Evolutionary conservation across 2,113 vertebrate genomes (phyloP).

Genomic region (Nothobranchius furzeri): DNA sequence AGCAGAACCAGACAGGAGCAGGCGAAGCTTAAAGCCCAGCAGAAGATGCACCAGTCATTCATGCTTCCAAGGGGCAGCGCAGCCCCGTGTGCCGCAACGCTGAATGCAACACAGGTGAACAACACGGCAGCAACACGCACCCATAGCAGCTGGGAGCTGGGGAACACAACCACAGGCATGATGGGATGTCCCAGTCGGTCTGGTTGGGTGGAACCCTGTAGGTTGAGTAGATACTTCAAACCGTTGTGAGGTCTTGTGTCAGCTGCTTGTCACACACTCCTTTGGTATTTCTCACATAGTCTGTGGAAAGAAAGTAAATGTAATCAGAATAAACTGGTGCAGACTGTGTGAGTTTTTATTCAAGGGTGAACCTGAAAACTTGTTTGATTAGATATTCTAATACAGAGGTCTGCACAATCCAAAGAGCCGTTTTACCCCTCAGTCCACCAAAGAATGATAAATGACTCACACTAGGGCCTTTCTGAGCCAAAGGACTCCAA

Average conservation of each 20-base stretch:
- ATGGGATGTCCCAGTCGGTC: constrained; percentile 18
- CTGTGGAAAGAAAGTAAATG: constrained; percentile 28
- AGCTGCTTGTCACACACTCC: constrained; percentile 14
- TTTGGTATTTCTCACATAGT: constrained; percentile 1
- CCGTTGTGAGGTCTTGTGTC: not conserved
- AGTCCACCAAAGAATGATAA: too few species aligned
- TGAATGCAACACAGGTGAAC: constrained; percentile 84
- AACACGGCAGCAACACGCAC: constrained; percentile 79
- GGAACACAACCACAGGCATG: constrained; percentile 71
- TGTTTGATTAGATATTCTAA: too few species aligned
- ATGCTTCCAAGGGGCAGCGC: fast-evolving
- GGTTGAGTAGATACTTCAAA: not conserved
- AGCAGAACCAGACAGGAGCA: constrained; percentile 81
- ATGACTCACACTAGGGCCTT: too few species aligned
- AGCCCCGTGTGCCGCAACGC: constrained; percentile 51
- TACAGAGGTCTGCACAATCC: too few species aligned
- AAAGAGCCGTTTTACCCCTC: too few species aligned
- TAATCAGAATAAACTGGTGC: not conserved
- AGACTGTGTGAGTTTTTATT: not conserved
- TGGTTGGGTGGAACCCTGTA: not conserved
- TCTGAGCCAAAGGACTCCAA: too few species aligned
- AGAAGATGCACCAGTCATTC: constrained; percentile 84
- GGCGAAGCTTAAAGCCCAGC: constrained; percentile 86
- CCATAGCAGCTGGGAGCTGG: constrained; percentile 76
- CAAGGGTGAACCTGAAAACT: not conserved